Base-by-base conservation (phyloP, 2,888 invertebrate species). In the Anagyrus pseudococci region DNA sequence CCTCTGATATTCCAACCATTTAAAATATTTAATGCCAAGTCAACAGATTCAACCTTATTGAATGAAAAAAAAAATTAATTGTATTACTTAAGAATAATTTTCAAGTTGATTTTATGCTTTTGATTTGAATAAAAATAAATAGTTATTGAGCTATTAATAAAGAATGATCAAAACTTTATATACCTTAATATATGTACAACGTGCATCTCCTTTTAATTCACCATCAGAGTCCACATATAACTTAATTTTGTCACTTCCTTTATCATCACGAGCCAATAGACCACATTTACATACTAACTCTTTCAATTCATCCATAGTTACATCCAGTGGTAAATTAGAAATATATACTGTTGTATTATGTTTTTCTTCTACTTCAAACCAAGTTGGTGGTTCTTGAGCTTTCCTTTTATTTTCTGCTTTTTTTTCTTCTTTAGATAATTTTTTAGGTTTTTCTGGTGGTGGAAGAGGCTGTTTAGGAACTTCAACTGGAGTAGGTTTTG, bases 201-300 rank as follows among this genome's bases (percentile, higher is more conserved):
- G 84, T 13, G 93, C 99, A 84, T 99, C 98, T 10, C 99, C 99
- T 84, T 99, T 99, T 66, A 88, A 85, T 68, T 94, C 88, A 0
- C 91, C 88, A 73, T 89, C 87, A 40, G 86, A 82, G 75, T 96
- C 94, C 70, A 86, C 87, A 80, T 99, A 99, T 37, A 99, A 82
- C 83, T 98, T 98, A 1, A 97, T 83, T 82, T 96, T 98, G 81
- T 91, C 90, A 77, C 90, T 90, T 70, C 89, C 90, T 13, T 87
- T 89, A 48, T 87, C 84, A 80, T 98, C 97, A 72, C 92, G 87
- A 86, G 95, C 94, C 29, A 99, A 89, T 67, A 99, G 86, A 4
- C 99, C 99, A 84, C 93, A 99, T 82, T 99, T 99, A 72, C 90
- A 89, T 93, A 99, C 98, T 40, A 98, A 83, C 76, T 94, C 92